Base-by-base conservation (phyloP, 2,888 invertebrate genomes). In the Diplazon laetatorius region DNA sequence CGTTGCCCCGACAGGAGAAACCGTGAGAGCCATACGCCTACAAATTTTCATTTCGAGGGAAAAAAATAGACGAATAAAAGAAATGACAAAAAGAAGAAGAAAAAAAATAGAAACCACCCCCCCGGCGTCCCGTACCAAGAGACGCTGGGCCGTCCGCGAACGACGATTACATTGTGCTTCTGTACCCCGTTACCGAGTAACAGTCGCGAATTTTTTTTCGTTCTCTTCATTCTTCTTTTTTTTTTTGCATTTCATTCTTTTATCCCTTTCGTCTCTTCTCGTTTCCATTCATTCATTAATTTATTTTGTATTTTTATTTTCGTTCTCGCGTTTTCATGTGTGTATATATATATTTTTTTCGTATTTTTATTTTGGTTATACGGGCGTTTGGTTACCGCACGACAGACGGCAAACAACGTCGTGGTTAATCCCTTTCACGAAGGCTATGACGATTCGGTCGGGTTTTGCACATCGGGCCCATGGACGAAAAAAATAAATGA, bases 31-130 rank as follows among this genome's bases (percentile, higher is more conserved):
- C 6, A 66, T n/a, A n/a, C n/a, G n/a, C 50, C 39, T 52, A 59
- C 77, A 73, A 73, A 78, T 78, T 78, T 78, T 78, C 73, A 78
- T 78, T 78, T 65, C 50, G 50, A 9, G 22, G 18, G 22, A 44
- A 44, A 63, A 39, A 30, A 30, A 30, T 5, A 30, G 30, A 30
- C 2, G 6, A 30, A 30, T 5, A 30, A 30, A 30, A 30, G 30
- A 30, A 30, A 30, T 5, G 4, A 30, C 30, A 30, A 30, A 30
- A 30, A 2, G 30, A 30, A 30, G 6, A 30, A 5, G 2, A 5
- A 30, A 30, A 30, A 30, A 30, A 30, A 30, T 5, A 30, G 6
- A 5, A 2, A 30, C 30, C 2, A 30, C 2, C 2, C 30, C 30
- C 30, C 2, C 2, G 30, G 6, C n/a, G n/a, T n/a, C 68, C 48